Conservation (phyloP, 1,140 invertebrate species). For the Trichonephila clavata region DNA sequence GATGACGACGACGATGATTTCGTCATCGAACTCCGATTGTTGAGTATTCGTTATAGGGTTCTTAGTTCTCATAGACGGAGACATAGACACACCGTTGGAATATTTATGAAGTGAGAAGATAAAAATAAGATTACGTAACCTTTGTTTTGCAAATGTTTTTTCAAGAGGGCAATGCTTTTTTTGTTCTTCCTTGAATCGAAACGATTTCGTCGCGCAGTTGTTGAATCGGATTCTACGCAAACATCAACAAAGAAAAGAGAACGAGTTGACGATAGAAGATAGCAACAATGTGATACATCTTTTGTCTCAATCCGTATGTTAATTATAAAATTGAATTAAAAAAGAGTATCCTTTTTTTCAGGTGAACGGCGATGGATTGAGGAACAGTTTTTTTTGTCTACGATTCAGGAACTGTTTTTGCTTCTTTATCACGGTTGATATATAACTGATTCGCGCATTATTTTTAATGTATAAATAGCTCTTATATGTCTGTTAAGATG, state of each 20-base stretch:
- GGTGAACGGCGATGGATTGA: too few relatives aligned
- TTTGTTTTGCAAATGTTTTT: neutral
- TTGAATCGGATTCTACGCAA: neutral
- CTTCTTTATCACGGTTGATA: too few relatives aligned
- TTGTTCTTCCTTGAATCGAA: neutral
- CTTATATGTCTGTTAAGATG: too few relatives aligned
- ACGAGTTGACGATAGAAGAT: neutral
- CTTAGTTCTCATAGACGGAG: neutral
- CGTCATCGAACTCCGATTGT: neutral
- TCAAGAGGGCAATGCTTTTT: slow-evolving; percentile 6
- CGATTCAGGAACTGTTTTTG: too few relatives aligned
- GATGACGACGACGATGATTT: neutral
- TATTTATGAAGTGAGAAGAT: neutral
- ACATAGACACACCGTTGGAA: neutral
- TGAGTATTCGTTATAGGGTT: neutral
- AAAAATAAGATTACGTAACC: neutral
- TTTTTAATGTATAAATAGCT: too few relatives aligned
- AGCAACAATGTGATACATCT: neutral
- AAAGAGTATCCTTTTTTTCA: too few relatives aligned
- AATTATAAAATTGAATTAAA: too few relatives aligned
- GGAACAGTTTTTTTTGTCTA: too few relatives aligned
- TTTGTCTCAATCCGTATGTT: neutral
- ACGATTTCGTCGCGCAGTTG: neutral
- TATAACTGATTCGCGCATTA: too few relatives aligned
- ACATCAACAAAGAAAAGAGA: neutral